These are phyloP conservation scores for Scaptomyza parva DNA, from an alignment of 2,888 invertebrate genomes.

Conservation along the genomic window DNA sequence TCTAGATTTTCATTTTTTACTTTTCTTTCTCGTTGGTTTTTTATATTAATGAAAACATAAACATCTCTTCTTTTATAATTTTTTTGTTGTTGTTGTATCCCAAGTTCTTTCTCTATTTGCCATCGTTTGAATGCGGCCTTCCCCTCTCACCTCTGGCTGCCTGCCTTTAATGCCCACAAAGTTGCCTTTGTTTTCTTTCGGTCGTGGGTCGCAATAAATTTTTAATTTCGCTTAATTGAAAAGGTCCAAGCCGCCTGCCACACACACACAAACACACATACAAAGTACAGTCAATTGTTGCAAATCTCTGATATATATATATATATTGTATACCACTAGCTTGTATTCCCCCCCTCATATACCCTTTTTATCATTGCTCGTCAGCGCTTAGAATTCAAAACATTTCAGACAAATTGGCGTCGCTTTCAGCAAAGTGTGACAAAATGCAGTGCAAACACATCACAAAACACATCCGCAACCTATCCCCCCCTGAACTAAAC, in stretches of 20 bases:
- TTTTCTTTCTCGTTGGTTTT: slow-evolving; percentile 35
- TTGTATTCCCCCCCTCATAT: not conserved
- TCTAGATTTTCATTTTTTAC: no score
- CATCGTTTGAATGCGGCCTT: slow-evolving; percentile 12
- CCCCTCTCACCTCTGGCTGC: not conserved
- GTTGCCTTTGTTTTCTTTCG: slow-evolving; percentile 70
- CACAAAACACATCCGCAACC: no score
- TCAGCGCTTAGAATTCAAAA: slow-evolving; percentile 73
- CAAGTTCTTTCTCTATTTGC: slow-evolving; percentile 58
- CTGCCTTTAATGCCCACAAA: slow-evolving; percentile 16
- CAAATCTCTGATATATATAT: no score
- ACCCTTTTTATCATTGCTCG: slow-evolving; percentile 20
- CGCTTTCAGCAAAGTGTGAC: slow-evolving; percentile 78
- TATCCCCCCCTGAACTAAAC: not conserved
- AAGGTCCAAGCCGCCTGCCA: slow-evolving; percentile 48
- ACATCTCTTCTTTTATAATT: slow-evolving; percentile 54
- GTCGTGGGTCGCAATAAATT: slow-evolving; percentile 72
- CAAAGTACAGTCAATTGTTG: no score
- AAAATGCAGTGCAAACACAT: slow-evolving; percentile 78
- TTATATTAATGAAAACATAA: slow-evolving; percentile 75
- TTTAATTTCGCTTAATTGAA: slow-evolving; percentile 81
- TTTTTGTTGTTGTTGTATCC: slow-evolving; percentile 10
- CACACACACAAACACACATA: no score
- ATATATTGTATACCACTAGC: no score
- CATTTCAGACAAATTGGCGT: slow-evolving; percentile 79